Conservation (phyloP, 2,113 vertebrate genomes). For the Zeus faber region DNA sequence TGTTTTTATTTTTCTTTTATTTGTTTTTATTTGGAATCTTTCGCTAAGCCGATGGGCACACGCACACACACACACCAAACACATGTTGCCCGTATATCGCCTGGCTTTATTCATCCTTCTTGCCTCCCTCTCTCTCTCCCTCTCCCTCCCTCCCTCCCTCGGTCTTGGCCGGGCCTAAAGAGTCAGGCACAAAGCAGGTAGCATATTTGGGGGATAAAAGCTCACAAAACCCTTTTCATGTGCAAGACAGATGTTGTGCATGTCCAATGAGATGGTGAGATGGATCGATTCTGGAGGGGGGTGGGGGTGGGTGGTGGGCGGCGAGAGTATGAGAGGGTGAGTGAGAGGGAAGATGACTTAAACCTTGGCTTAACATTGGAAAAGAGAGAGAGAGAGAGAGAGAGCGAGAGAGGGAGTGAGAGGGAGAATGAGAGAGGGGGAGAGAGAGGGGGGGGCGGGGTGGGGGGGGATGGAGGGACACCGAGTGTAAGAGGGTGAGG, state of each 20-base stretch:
- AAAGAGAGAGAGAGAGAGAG: constrained; percentile 10
- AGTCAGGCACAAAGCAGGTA: constrained; percentile 40
- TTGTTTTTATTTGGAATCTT: too few relatives aligned
- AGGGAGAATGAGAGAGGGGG: not conserved
- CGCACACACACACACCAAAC: too few relatives aligned
- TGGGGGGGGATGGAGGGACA: constrained; percentile 23
- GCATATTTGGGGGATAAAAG: constrained; percentile 47
- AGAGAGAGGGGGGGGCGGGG: constrained; percentile 37
- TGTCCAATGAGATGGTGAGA: too few relatives aligned
- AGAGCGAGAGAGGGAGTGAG: not conserved
- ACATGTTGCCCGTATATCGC: too few relatives aligned
- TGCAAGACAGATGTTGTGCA: constrained; percentile 63
- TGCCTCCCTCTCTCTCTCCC: too few relatives aligned
- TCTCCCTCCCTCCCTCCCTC: constrained; percentile 11
- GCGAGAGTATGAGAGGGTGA: constrained; percentile 21
- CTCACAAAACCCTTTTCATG: too few relatives aligned
- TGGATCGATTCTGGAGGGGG: constrained; percentile 37
- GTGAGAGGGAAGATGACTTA: not conserved
- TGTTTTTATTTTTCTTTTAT: too few relatives aligned
- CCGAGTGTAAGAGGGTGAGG: constrained; percentile 10
- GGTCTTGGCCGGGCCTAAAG: constrained; percentile 8
- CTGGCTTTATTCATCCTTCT: too few relatives aligned
- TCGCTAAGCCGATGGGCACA: too few relatives aligned
- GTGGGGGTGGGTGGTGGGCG: constrained; percentile 36
- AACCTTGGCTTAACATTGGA: not conserved